phyloP scores from a whole-genome alignment of 2,888 invertebrate genomes.

The Acronicta psi region DNA sequence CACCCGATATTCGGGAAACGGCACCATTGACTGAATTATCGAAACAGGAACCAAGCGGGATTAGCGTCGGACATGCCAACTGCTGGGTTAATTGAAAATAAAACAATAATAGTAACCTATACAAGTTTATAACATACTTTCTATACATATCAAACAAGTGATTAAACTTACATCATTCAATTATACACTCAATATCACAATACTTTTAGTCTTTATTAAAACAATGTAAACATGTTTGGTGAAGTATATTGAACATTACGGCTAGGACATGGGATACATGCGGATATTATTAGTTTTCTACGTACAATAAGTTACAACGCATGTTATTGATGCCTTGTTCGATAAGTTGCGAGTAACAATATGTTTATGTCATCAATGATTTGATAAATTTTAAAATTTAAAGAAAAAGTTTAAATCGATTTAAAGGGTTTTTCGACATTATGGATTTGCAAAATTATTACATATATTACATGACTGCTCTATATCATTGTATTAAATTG shows the following conservation, averaged over 20 bases:
- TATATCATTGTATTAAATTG: conserved; percentile 7
- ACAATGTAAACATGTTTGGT: conserved; percentile 51
- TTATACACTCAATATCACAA: conserved; percentile 84
- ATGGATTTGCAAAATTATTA: conserved; percentile 9
- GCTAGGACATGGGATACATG: conserved; percentile 17
- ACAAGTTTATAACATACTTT: conserved; percentile 79
- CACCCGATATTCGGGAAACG: conserved; percentile 69
- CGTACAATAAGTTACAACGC: conserved; percentile 16
- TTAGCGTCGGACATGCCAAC: conserved; percentile 38
- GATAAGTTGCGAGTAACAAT: conserved; percentile 6
- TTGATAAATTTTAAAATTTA: conserved; percentile 17
- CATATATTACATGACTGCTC: conserved; percentile 8
- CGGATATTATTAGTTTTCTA: conserved; percentile 14
- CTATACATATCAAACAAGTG: conserved; percentile 75
- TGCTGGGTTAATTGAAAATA: conserved; percentile 60
- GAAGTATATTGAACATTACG: conserved; percentile 22
- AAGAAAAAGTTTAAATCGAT: conserved; percentile 6
- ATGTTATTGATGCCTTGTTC: conserved; percentile 20
- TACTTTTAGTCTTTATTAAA: conserved; percentile 84
- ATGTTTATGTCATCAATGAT: conserved; percentile 12
- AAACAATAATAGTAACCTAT: conserved; percentile 75
- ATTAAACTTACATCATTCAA: conserved; percentile 70
- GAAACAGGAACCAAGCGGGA: conserved; percentile 45
- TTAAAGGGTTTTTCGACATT: neutral
- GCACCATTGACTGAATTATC: conserved; percentile 64